Evolutionary conservation across 2,797 vertebrate genomes (phyloP).

Genomic region (Brachyrhaphis roseni): DNA sequence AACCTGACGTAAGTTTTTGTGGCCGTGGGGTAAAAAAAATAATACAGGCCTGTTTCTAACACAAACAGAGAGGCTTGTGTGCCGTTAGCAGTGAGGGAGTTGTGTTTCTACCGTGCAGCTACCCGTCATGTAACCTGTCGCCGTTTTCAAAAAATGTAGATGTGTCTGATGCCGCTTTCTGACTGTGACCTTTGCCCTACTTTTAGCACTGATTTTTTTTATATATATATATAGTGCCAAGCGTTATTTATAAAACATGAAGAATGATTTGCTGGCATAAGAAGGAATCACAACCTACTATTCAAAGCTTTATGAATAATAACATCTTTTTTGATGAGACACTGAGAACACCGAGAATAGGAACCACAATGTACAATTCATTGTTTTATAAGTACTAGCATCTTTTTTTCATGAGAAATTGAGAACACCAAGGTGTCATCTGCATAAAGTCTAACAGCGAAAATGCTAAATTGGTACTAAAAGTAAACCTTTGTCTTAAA

Average conservation of each 20-base stretch:
- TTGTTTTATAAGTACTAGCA: not conserved
- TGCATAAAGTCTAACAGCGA: not conserved
- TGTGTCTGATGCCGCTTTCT: constrained; percentile 19
- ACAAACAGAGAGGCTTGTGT: constrained; percentile 49
- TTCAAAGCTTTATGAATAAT: not conserved
- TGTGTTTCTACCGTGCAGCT: constrained; percentile 48
- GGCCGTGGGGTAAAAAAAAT: constrained; percentile 40
- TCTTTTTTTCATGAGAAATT: not conserved
- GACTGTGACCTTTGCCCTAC: constrained; percentile 11
- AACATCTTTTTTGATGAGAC: not conserved
- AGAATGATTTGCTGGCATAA: not conserved
- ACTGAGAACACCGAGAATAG: not conserved
- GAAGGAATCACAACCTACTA: not conserved
- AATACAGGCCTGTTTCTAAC: constrained; percentile 44
- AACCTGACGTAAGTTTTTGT: constrained; percentile 43
- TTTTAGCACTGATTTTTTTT: not conserved
- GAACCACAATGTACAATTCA: not conserved
- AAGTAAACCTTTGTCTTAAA: constrained; percentile 21
- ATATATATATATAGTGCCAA: not conserved
- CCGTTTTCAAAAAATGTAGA: not conserved
- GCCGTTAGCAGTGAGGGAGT: constrained; percentile 38
- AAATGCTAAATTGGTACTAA: not conserved
- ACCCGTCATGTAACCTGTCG: constrained; percentile 28
- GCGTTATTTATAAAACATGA: not conserved
- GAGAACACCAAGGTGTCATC: too few relatives aligned